Conservation (phyloP, 1,140 invertebrate species). For the Daktulosphaira vitifoliae region DNA sequence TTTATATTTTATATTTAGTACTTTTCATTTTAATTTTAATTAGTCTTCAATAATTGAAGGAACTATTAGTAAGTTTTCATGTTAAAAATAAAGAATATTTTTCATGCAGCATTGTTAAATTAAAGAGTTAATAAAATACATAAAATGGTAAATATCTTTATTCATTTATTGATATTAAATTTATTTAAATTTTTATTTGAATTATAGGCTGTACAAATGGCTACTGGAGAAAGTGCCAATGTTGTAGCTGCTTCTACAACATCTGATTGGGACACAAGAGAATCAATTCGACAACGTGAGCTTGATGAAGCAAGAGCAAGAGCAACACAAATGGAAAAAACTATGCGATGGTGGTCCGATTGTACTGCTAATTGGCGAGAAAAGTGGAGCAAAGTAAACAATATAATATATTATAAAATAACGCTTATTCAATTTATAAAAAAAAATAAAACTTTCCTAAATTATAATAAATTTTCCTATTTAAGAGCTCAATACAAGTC, state of each 20-base stretch:
- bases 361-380: constrained; percentile 86
- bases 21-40: too few relatives aligned
- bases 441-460: background rate
- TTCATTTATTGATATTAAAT: too few relatives aligned
- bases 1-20: too few relatives aligned
- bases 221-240: background rate
- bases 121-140: too few relatives aligned
- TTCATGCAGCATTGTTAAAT: too few relatives aligned
- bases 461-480: background rate
- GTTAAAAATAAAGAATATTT: too few relatives aligned
- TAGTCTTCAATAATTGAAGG: too few relatives aligned
- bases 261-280: constrained; percentile 60
- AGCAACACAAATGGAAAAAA: constrained; percentile 96
- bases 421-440: background rate
- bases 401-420: background rate
- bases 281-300: constrained; percentile 64
- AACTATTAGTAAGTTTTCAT: too few relatives aligned
- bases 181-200: too few relatives aligned
- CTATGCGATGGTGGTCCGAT: constrained; percentile 95
- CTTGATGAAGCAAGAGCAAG: constrained; percentile 81
- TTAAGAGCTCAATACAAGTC: constrained; percentile 1
- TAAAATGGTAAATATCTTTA: too few relatives aligned
- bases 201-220: background rate
- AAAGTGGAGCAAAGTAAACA: constrained; percentile 84
- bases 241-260: constrained; percentile 40